A percentile compares a stretch with the other conserved stretches of the same genome.
Evolutionary conservation across 2,113 vertebrate genomes (phyloP).

Genomic region (Megaceryle maxima): DNA sequence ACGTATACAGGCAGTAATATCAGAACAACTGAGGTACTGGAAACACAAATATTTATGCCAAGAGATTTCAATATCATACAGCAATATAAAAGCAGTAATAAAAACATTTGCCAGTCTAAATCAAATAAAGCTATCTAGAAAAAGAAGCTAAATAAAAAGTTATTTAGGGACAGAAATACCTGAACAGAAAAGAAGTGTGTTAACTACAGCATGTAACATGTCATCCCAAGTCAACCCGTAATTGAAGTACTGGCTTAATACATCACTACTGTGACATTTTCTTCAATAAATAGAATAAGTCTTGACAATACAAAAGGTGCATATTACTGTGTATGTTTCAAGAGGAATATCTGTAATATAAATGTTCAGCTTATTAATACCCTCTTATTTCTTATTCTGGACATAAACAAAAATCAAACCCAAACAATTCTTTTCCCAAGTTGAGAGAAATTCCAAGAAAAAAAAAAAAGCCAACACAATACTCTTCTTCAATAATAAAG

Average conservation of each 20-base stretch:
- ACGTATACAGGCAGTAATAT: slow-evolving; percentile 93
- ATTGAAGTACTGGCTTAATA: slow-evolving; percentile 89
- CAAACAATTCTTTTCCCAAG: slow-evolving; percentile 62
- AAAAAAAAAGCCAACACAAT: not conserved
- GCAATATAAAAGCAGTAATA: slow-evolving; percentile 82
- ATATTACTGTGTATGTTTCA: slow-evolving; percentile 77
- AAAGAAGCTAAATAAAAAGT: slow-evolving; percentile 75
- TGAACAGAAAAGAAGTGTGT: slow-evolving; percentile 77
- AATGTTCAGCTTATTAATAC: slow-evolving; percentile 78
- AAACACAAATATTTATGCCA: slow-evolving; percentile 88
- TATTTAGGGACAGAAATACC: slow-evolving; percentile 81
- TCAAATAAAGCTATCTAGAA: slow-evolving; percentile 80
- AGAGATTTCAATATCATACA: slow-evolving; percentile 84
- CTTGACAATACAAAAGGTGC: slow-evolving; percentile 84
- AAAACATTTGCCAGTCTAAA: slow-evolving; percentile 80
- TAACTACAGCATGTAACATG: slow-evolving; percentile 86
- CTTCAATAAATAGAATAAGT: slow-evolving; percentile 87
- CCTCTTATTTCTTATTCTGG: slow-evolving; percentile 66
- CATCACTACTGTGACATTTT: slow-evolving; percentile 87
- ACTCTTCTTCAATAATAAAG: slow-evolving; percentile 56
- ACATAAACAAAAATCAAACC: slow-evolving; percentile 66
- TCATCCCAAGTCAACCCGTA: slow-evolving; percentile 87
- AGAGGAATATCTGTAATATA: slow-evolving; percentile 76
- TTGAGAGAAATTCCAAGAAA: slow-evolving; percentile 54
- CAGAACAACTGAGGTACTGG: slow-evolving; percentile 91